Base-by-base conservation (phyloP, 2,797 vertebrate genomes). In the Pterois miles region DNA sequence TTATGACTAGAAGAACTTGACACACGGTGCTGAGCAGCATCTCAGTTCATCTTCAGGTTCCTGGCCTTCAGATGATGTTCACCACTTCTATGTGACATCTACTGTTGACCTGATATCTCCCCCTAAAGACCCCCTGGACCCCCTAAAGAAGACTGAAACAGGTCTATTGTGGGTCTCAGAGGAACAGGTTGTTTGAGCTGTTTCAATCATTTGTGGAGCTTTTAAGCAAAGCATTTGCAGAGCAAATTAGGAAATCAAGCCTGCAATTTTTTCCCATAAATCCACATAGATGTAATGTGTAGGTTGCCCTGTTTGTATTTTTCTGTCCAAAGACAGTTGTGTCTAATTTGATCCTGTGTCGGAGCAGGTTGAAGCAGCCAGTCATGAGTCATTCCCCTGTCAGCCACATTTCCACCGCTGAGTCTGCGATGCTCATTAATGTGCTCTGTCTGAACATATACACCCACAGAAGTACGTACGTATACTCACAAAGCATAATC, bases 401-500 rank as follows among this genome's bases (percentile, higher is more conserved):
- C 73, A 62, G 71, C 69, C 57, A 65, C 65, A 65, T 75, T 80
- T 82, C 58, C 43, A 84, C 25, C n/a, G 77, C 64, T 52, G 67
- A 71, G 53, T 78, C 69, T 85, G 50, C 60, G 53, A 2, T 31
- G 58, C 68, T 82, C 53, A 78, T 81, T 81, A 82, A 75, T 82
- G 58, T 76, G 34, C 56, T 81, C 62, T 59, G 73, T 75, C 60
- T 83, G 74, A 76, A 71, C 69, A 20, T 25, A 60, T 20, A 76
- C 74, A 22, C 77, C 77, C 81, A 59, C 87, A 84, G 50, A 71
- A 53, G 65, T 80, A 60, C n/a, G n/a, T n/a, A n/a, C n/a, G n/a
- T 29, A 29, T 36, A 69, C 80, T 80, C 62, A 72, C 78, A 72
- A 60, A 40, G 43, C 82, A 76, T 71, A 76, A 78, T 70, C 69